Percentiles rank a stretch among this genome's conserved stretches.
Evolutionary conservation across 2,797 vertebrate genomes (phyloP).

Genomic region (Cuculus canorus): DNA sequence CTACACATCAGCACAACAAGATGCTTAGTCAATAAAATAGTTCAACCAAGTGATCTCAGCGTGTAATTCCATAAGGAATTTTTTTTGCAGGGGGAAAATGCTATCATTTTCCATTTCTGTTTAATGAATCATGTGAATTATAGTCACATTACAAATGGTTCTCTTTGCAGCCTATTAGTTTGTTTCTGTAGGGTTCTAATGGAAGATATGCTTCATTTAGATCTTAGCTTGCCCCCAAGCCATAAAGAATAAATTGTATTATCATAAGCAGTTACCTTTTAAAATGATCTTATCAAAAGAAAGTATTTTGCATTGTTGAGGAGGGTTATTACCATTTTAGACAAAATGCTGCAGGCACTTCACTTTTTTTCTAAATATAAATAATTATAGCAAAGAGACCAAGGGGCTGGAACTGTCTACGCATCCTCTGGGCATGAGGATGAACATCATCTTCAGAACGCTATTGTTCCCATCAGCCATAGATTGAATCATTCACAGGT

Average conservation of each 20-base stretch:
- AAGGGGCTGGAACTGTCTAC: not conserved
- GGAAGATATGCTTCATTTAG: conserved; percentile 95
- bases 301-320: conserved; percentile 76
- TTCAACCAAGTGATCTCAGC: conserved; percentile 89
- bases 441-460: not conserved
- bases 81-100: conserved; percentile 88
- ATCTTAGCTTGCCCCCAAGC: conserved; percentile 88
- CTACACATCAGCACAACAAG: conserved; percentile 86
- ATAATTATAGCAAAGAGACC: conserved; percentile 24
- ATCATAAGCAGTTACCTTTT: conserved; percentile 92
- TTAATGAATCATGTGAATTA: conserved; percentile 99
- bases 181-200: conserved; percentile 99
- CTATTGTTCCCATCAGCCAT: not conserved
- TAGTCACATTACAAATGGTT: conserved; percentile 98
- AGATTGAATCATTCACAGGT: not conserved
- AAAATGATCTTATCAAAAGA: conserved; percentile 83
- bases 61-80: conserved; percentile 88
- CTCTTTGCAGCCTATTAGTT: conserved; percentile 99
- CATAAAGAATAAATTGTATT: conserved; percentile 93
- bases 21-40: conserved; percentile 92
- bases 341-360: conserved; percentile 75
- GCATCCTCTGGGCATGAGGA: not conserved
- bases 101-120: conserved; percentile 97
- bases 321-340: conserved; percentile 81
- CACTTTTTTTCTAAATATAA: conserved; percentile 24